Evolutionary conservation across 2,797 vertebrate genomes (phyloP).

Genomic region (Premnoplex brunnescens): DNA sequence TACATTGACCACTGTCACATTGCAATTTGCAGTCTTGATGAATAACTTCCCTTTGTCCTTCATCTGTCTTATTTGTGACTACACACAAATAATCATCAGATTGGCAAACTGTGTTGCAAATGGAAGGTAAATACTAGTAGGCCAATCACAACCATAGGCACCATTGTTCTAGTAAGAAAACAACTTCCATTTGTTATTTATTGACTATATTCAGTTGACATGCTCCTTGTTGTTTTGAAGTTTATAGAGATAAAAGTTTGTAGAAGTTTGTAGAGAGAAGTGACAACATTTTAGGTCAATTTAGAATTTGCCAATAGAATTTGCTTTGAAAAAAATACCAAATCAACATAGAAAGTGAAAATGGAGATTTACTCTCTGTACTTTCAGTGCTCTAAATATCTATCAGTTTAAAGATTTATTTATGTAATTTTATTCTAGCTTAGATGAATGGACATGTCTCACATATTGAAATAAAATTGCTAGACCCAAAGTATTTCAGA

Average conservation of each 20-base stretch:
- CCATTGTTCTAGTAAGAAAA: slow-evolving; percentile 6
- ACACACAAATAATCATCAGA: slow-evolving; percentile 49
- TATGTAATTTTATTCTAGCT: neutral
- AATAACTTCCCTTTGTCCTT: slow-evolving; percentile 55
- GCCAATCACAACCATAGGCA: neutral
- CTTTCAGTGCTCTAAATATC: neutral
- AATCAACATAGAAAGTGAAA: neutral
- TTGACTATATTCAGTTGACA: slow-evolving; percentile 2
- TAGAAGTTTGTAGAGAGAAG: neutral
- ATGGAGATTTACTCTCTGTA: neutral
- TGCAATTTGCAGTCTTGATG: slow-evolving; percentile 10
- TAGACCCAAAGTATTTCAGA: neutral
- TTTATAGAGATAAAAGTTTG: neutral
- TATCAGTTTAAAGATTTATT: neutral
- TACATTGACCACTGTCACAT: neutral
- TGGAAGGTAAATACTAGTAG: slow-evolving; percentile 53
- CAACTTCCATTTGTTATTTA: slow-evolving; percentile 50
- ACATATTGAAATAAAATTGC: neutral
- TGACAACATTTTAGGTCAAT: neutral
- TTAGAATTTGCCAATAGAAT: neutral
- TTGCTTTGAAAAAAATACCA: neutral
- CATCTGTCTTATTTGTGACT: slow-evolving; percentile 49
- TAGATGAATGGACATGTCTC: neutral
- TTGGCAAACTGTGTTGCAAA: slow-evolving; percentile 51
- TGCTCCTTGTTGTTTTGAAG: neutral